Percentiles rank a stretch among this genome's conserved stretches.
Conservation (phyloP, 2,888 invertebrate genomes). For the Orthosia cruda region DNA sequence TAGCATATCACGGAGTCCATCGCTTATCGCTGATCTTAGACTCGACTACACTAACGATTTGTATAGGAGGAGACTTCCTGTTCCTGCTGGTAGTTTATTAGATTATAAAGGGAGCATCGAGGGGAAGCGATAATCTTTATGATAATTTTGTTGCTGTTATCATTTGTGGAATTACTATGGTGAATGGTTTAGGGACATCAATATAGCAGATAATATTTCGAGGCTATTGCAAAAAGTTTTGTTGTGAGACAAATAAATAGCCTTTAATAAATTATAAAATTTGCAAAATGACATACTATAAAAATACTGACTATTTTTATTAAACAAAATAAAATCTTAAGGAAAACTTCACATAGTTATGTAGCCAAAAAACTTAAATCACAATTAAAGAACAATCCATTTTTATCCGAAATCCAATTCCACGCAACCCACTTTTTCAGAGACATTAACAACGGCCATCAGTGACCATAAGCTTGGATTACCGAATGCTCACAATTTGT, state of each 20-base stretch:
- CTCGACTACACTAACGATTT: conserved; percentile 54
- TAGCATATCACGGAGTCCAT: conserved; percentile 44
- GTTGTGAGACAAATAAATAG: too few species aligned
- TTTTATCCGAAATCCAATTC: conserved; percentile 35
- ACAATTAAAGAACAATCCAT: too few species aligned
- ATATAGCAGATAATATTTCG: not conserved
- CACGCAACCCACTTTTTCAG: conserved; percentile 54
- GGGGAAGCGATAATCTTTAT: not conserved
- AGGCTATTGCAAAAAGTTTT: too few species aligned
- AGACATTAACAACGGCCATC: conserved; percentile 71
- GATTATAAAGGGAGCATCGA: conserved; percentile 22
- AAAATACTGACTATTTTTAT: too few species aligned
- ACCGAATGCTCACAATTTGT: conserved; percentile 76
- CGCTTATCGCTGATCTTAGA: conserved; percentile 51
- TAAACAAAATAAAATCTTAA: too few species aligned
- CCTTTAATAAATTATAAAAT: too few species aligned
- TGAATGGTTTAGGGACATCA: not conserved
- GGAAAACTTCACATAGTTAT: too few species aligned
- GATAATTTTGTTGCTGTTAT: conserved; percentile 28
- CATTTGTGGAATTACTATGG: not conserved
- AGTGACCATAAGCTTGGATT: conserved; percentile 76
- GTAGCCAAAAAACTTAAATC: too few species aligned
- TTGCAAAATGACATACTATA: not conserved
- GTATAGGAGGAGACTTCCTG: conserved; percentile 35
- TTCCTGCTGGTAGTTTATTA: conserved; percentile 33